Base-by-base conservation (phyloP, 2,113 vertebrate species). In the Pogonocichla stellata region DNA sequence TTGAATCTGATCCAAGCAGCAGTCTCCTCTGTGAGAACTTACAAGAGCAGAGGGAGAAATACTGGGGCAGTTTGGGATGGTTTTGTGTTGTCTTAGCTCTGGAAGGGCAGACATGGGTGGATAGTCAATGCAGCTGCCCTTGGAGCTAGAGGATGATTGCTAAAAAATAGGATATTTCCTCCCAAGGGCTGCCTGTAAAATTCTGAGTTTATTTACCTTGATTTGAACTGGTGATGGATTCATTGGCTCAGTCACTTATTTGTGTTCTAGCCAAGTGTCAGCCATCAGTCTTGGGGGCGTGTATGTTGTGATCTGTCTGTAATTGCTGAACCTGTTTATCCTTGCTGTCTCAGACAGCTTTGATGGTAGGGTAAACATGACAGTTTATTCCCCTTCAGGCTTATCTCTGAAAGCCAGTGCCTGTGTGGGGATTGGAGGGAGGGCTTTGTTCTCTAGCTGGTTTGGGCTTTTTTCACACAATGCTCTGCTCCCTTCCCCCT, bases 401-500 rank as follows among this genome's bases (percentile, higher is more conserved):
- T 84, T 86, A 74, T 90, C 93, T 96, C 83, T 81, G 54, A 67
- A 94, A 96, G 67, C 70, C 78, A 42, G 0, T 40, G 78, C 51
- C 47, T 74, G 42, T 69, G 43, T 61, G 42, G 48, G 54, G 69
- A 88, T 74, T 24, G 18, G 20, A 56, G 82, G 91, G 60, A 73
- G 62, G 48, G 85, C 29, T 80, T 88, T 90, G 47, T 94, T 90
- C 71, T 95, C 9, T 0, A 11, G 7, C 10, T 45, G 93, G 34
- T 81, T 84, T 95, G 45, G 50, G 82, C 77, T 93, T 97, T 28
- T 95, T 94, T 92, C 96, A 83, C 94, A 5, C 94, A 67, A 42
- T 38, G 42, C 64, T 92, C 56, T 96, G 80, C 90, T 95, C 92
- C 81, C 74, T 86, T 1, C 36, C 36, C 92, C 81, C 74, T 86